A percentile compares a stretch with the other conserved stretches of the same genome.
These are phyloP conservation scores for Hylaeus volcanicus DNA, from an alignment of 1,140 invertebrate species.

Conservation along the genomic window DNA sequence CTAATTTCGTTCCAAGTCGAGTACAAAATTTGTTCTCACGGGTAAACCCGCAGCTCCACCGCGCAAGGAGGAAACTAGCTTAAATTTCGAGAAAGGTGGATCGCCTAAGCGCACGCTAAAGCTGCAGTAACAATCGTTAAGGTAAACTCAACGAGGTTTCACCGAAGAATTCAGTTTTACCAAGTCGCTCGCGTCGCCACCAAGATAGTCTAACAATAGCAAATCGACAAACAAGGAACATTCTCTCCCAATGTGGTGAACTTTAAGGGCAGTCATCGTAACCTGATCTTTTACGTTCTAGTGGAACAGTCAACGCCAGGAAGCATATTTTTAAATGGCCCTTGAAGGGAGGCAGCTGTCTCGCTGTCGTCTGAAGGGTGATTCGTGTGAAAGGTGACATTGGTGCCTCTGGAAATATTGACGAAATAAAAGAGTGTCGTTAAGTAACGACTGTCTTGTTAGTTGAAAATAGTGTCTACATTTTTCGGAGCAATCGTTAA, in stretches of 20 bases:
- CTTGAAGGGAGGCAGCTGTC: constrained; percentile 21
- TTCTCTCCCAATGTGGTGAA: not conserved
- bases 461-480: too few relatives aligned
- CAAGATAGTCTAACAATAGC: not conserved
- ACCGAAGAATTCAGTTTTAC: not conserved
- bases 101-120: not conserved
- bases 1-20: too few relatives aligned
- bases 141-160: not conserved
- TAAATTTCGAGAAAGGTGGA: not conserved
- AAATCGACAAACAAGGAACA: not conserved
- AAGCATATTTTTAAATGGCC: constrained; percentile 38
- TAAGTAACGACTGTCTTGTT: too few relatives aligned
- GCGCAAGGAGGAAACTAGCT: not conserved
- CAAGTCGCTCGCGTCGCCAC: not conserved
- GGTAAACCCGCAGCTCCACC: not conserved
- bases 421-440: too few relatives aligned
- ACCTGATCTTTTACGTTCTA: constrained; percentile 9
- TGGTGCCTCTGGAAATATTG: not conserved
- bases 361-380: not conserved
- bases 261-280: constrained; percentile 3
- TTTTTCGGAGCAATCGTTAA: too few relatives aligned
- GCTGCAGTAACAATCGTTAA: constrained; percentile 26
- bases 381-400: not conserved
- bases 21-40: too few relatives aligned
- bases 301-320: not conserved